A percentile compares a stretch with the other conserved stretches of the same genome.
Evolutionary conservation across 2,113 vertebrate genomes (phyloP).

Genomic region (Saccopteryx bilineata): DNA sequence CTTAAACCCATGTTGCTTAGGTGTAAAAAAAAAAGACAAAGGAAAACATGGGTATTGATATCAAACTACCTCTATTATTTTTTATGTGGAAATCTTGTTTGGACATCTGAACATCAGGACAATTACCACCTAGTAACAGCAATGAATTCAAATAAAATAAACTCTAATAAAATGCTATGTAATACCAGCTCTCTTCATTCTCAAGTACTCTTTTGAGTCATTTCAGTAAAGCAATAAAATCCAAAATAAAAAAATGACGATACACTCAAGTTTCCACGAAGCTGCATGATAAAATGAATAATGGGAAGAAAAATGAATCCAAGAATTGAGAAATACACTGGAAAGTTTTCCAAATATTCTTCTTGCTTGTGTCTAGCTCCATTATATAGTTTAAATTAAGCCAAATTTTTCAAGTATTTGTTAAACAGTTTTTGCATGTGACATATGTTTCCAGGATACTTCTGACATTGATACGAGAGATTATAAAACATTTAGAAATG

Average conservation of each 20-base stretch:
- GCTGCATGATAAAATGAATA: not conserved
- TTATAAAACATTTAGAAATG: conserved; percentile 83
- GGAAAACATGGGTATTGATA: not conserved
- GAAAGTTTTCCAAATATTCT: conserved; percentile 65
- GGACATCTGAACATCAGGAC: conserved; percentile 48
- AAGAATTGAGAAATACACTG: not conserved
- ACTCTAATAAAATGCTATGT: conserved; percentile 34
- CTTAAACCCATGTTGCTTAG: not conserved
- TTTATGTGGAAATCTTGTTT: conserved; percentile 44
- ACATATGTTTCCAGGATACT: conserved; percentile 83
- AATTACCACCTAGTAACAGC: conserved; percentile 25
- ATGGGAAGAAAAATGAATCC: conserved; percentile 2
- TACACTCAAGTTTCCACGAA: conserved; percentile 28
- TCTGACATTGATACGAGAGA: conserved; percentile 84
- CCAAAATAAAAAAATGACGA: conserved; percentile 35
- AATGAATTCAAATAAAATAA: conserved; percentile 45
- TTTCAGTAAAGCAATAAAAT: conserved; percentile 54
- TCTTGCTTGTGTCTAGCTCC: conserved; percentile 69
- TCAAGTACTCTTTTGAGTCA: conserved; percentile 12
- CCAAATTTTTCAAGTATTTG: conserved; percentile 82
- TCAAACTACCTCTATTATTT: conserved; percentile 52
- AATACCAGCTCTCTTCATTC: not conserved
- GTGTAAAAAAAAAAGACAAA: not conserved
- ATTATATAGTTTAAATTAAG: conserved; percentile 70
- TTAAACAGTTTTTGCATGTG: conserved; percentile 82